A percentile compares a stretch with the other conserved stretches of the same genome.
phyloP scores from a whole-genome alignment of 1,140 invertebrate species.

The Drosophila pachea region DNA sequence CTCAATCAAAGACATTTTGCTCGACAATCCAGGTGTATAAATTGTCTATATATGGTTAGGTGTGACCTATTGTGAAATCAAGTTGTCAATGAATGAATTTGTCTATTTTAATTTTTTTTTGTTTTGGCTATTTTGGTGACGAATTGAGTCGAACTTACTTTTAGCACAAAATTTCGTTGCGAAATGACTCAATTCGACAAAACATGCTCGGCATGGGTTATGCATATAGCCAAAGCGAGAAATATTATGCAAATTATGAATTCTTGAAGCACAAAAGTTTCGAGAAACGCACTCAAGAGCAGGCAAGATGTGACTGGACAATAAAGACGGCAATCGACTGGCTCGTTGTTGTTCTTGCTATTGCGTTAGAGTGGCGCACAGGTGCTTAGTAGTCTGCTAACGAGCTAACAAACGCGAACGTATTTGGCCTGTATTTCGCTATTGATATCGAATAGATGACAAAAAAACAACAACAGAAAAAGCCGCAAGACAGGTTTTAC shows the following conservation, averaged over 20 bases:
- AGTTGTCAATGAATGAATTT: no score
- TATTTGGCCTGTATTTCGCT: slow-evolving; percentile 66
- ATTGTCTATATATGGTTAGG: slow-evolving; percentile 9
- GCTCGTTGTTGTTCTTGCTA: slow-evolving; percentile 21
- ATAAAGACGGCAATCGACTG: slow-evolving; percentile 37
- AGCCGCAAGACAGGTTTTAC: slow-evolving; percentile 70
- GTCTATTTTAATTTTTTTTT: slow-evolving; percentile 2
- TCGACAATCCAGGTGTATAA: neutral
- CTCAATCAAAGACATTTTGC: slow-evolving; percentile 59
- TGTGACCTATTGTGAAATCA: slow-evolving; percentile 34
- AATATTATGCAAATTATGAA: slow-evolving; percentile 61
- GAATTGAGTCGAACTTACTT: slow-evolving; percentile 12
- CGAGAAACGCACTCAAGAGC: slow-evolving; percentile 53
- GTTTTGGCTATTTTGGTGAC: slow-evolving; percentile 2
- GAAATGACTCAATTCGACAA: slow-evolving; percentile 52
- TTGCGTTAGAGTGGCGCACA: slow-evolving; percentile 24
- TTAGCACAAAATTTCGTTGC: slow-evolving; percentile 43
- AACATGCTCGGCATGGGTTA: slow-evolving; percentile 60
- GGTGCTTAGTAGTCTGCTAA: slow-evolving; percentile 60
- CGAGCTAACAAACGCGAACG: slow-evolving; percentile 43
- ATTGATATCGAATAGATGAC: slow-evolving; percentile 75
- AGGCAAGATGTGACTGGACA: slow-evolving; percentile 64
- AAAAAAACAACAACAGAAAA: slow-evolving; percentile 41
- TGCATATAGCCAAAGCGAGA: slow-evolving; percentile 48
- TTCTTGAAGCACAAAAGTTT: slow-evolving; percentile 36